phyloP scores from a whole-genome alignment of 1,140 invertebrate species.

The Drosophila funebris region DNA sequence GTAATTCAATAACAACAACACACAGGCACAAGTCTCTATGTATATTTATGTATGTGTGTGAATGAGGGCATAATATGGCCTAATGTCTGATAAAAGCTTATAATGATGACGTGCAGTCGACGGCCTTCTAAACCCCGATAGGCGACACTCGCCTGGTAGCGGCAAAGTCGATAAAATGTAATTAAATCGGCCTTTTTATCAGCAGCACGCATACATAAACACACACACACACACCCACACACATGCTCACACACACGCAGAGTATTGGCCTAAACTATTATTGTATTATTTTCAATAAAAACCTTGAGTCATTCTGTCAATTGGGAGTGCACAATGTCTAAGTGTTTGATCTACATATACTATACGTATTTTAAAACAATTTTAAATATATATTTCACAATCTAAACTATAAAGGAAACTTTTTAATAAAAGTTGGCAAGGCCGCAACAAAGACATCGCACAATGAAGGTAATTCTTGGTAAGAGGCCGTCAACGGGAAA shows the following conservation, averaged over 20 bases:
- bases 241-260: constrained; percentile 10
- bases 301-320: constrained; percentile 9
- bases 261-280: neutral
- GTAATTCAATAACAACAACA: constrained; percentile 63
- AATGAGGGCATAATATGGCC: constrained; percentile 55
- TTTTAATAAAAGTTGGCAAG: constrained; percentile 21
- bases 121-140: constrained; percentile 14
- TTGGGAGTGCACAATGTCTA: neutral
- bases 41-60: constrained; percentile 14
- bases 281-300: constrained; percentile 6
- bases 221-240: constrained; percentile 15
- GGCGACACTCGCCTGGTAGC: constrained; percentile 17
- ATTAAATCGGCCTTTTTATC: constrained; percentile 81
- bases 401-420: constrained; percentile 2
- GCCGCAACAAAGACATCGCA: neutral
- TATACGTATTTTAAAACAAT: no score
- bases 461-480: constrained; percentile 18
- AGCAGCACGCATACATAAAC: constrained; percentile 18
- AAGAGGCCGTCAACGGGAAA: constrained; percentile 3
- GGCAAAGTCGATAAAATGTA: constrained; percentile 74
- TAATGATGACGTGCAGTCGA: constrained; percentile 58
- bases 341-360: neutral
- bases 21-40: neutral
- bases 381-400: neutral
- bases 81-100: constrained; percentile 76